Evolutionary conservation across 2,888 invertebrate genomes (phyloP), one percentile per base, ranked within the genome.

Genomic region (Melipona beecheii): DNA sequence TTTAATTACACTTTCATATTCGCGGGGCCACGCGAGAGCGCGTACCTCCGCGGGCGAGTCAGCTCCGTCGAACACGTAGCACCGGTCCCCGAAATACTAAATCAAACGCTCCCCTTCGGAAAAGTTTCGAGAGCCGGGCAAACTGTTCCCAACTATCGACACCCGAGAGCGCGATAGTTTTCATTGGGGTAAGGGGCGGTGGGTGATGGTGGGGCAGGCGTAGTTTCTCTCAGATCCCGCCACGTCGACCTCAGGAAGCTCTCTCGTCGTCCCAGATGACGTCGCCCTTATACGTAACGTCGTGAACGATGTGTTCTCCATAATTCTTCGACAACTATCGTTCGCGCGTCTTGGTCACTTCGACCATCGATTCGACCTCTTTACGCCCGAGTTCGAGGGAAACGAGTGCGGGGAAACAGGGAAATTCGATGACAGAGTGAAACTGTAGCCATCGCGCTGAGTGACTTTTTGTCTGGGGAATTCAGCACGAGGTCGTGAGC

Each of bases 281-380:
- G 58, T 66, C 73, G 69, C 9, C 31, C 31, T 19, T 27, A 24
- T 60, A 60, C 17, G 11, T 11, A 43, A 43, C 43, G 17, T 52
- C 62, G 60, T 80, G 66, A 75, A 80, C 75, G 66, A 24, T 60
- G 27, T 17, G 31, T 62, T 11, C 24, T 31, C 36, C 19, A 27
- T 62, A 66, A 77, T 65, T 70, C 66, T 62, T 77, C 64, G n/a
- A 80, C 64, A 73, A 72, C 87, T 52, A 81, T 89, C 78, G 86
- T 75, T 88, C 81, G 83, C 73, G 73, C 36, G 54, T 17, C 72
- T 13, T 60, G 43, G 19, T 79, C 74, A 52, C 78, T 78, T 70
- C 79, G 2, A 31, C 31, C 31, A 83, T 62, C 76, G 76, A 60
- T 60, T 19, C 17, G 19, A 60, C 27, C 60, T 19, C 9, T 31